Base-by-base conservation (phyloP, 2,113 vertebrate genomes). In the Bos javanicus region DNA sequence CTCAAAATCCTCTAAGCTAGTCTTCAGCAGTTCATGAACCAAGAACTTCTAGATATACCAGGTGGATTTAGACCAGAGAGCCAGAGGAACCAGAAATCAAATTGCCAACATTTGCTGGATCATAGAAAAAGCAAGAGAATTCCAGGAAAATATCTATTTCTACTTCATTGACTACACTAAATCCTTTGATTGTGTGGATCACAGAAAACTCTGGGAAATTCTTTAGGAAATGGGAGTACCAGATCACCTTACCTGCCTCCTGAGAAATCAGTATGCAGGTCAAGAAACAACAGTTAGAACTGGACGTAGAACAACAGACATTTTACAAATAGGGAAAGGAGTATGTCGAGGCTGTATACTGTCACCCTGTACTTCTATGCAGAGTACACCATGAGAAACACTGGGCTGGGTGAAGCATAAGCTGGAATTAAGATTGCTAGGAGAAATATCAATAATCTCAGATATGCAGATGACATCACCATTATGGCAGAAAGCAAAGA, bases 251-350 rank as follows among this genome's bases (percentile, higher is more conserved):
- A 67, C 33, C 33, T 36, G 16, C 33, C 64, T 19, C 8, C 33
- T 67, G 62, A 67, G 64, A 67, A 67, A 36, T 67, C 17, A 2
- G 33, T n/a, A 67, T 2, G 0, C 33, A 67, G 33, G 16, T 67
- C 64, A 67, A 10, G 64, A 67, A 36, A 17, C 17, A 67, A 64
- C 60, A 62, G 30, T 64, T 64, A 64, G 15, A 64, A 64, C 14
- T 33, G 30, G 30, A 16, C 0, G 0, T 64, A 6, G 60, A 64
- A 64, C 60, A 64, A 17, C 0, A 33, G 60, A 33, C 30, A 33
- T 15, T 33, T 64, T 64, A 33, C 60, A 60, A 60, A 64, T 64
- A 33, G 60, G 60, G 15, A 64, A 64, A 67, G 33, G 64, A 67
- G 33, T 36, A 67, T 19, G 16, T n/a, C 16, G 19, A n/a, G 33